phyloP scores from a whole-genome alignment of 2,113 vertebrate genomes.

The Dissostichus mawsoni region DNA sequence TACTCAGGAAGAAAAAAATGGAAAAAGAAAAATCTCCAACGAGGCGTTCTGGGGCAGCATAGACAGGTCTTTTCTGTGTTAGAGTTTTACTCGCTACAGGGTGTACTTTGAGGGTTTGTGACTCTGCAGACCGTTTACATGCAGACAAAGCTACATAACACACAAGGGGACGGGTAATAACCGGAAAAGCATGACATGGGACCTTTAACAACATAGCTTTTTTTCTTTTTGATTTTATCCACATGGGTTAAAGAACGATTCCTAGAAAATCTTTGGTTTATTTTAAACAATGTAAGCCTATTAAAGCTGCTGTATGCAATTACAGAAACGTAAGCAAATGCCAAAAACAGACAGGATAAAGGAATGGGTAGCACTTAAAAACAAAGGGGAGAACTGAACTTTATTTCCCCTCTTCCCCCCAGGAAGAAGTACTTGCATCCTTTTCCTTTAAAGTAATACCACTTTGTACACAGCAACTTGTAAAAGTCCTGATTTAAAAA shows the following conservation, averaged over 20 bases:
- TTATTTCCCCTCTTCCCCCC: neutral
- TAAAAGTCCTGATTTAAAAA: neutral
- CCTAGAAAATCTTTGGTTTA: neutral
- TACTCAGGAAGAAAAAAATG: no score
- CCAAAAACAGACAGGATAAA: neutral
- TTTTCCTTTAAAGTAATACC: neutral
- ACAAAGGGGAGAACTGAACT: neutral
- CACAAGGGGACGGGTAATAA: no score
- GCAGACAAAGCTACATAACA: no score
- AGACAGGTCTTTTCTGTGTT: no score
- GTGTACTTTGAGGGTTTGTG: no score
- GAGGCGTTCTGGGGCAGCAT: no score
- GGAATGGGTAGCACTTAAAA: neutral
- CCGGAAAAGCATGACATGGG: no score
- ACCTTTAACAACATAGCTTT: no score
- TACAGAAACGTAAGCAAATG: neutral
- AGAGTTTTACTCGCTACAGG: no score
- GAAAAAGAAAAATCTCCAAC: no score
- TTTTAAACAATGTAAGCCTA: neutral
- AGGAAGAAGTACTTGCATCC: neutral
- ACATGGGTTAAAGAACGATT: neutral
- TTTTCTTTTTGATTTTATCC: constrained; percentile 3
- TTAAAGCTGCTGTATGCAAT: neutral
- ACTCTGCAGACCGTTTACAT: no score
- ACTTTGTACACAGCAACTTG: neutral